Conservation (phyloP, 2,113 vertebrate species). For the Microtus ochrogaster region DNA sequence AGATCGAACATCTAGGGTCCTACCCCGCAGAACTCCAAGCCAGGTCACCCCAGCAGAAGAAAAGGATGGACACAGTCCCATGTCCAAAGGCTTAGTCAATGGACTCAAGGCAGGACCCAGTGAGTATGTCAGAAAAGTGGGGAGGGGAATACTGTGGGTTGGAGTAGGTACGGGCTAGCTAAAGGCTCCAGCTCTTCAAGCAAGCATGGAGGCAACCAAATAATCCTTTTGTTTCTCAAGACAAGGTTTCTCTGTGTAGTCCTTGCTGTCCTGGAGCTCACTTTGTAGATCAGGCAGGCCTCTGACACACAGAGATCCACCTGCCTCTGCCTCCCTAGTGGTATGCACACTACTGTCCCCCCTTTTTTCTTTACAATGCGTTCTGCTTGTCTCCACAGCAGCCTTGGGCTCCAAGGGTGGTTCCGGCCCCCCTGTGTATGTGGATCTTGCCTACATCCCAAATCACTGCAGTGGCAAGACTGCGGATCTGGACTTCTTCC, state of each 20-base stretch:
- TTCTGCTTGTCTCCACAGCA: constrained; percentile 77
- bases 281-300: background rate
- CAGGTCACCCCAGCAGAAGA: constrained; percentile 89
- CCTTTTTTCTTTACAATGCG: background rate
- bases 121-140: constrained; percentile 81
- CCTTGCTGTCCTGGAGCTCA: background rate
- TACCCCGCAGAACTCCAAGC: constrained; percentile 84
- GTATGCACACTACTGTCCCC: background rate
- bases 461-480: constrained; percentile 99
- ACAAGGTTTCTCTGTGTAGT: background rate
- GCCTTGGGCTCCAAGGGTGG: constrained; percentile 81
- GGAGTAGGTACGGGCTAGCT: background rate
- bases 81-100: constrained; percentile 89
- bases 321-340: background rate
- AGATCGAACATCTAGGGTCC: constrained; percentile 87
- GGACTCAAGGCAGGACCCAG: constrained; percentile 92
- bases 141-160: background rate
- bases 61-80: constrained; percentile 90
- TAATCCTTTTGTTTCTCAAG: background rate
- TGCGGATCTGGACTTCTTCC: constrained; percentile 97
- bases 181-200: background rate
- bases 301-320: background rate
- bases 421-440: constrained; percentile 92
- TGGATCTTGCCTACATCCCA: constrained; percentile 98
- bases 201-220: background rate